Percentiles rank a stretch among this genome's conserved stretches.
Evolutionary conservation across 2,113 vertebrate genomes (phyloP).

Genomic region (Heliornis fulica): DNA sequence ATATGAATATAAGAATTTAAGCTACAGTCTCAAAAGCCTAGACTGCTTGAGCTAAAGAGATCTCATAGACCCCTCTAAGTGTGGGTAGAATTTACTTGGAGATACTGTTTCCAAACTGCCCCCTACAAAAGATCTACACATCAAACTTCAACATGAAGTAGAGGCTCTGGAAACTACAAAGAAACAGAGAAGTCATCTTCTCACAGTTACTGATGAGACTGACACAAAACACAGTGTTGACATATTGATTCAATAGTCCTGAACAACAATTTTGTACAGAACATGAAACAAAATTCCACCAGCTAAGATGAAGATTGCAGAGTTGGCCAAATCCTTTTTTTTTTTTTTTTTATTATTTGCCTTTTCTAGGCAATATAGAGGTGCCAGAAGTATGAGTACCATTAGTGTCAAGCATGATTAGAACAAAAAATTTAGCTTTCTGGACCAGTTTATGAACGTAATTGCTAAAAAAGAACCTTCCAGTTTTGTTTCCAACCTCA

Average conservation of each 20-base stretch:
- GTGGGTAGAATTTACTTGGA: not conserved
- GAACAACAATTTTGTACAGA: not conserved
- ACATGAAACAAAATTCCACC: not conserved
- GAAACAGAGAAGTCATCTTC: not conserved
- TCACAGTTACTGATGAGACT: not conserved
- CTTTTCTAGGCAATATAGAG: not conserved
- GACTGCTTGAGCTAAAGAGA: not conserved
- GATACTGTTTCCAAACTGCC: not conserved
- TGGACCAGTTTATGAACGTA: not conserved
- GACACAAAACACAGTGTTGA: not conserved
- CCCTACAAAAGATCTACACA: not conserved
- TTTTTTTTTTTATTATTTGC: too few relatives aligned
- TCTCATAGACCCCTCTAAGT: not conserved
- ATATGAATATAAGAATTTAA: not conserved
- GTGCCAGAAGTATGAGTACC: not conserved
- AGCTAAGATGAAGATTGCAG: not conserved
- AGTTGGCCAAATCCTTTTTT: not conserved
- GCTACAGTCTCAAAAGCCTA: not conserved
- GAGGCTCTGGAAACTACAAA: not conserved
- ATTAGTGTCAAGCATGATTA: not conserved
- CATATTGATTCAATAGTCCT: not conserved
- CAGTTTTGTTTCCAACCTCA: not conserved
- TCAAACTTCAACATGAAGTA: not conserved
- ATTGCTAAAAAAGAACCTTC: not conserved
- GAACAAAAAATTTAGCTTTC: not conserved